These are phyloP conservation scores for Pterostichus madidus DNA, from an alignment of 2,888 invertebrate genomes.

Conservation along the genomic window DNA sequence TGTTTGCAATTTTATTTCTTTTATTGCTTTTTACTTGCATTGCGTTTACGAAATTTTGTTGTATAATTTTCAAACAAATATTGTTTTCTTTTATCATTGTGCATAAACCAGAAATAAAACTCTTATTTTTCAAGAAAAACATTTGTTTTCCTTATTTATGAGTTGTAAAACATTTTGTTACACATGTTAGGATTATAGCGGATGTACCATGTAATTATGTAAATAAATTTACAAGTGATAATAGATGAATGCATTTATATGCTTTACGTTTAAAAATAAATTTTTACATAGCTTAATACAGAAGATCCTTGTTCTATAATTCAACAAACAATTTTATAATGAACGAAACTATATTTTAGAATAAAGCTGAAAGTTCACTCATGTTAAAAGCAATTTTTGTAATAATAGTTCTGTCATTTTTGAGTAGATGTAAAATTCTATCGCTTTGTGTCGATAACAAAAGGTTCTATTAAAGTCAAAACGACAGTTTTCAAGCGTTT, in stretches of 20 bases:
- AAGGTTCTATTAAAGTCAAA: constrained; percentile 31
- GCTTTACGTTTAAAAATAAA: constrained; percentile 16
- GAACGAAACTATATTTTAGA: no score
- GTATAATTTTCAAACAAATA: not conserved
- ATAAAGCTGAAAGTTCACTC: not conserved
- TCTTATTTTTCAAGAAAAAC: not conserved
- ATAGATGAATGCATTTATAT: constrained; percentile 30
- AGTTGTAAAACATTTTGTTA: constrained; percentile 10
- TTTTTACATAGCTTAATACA: constrained; percentile 10
- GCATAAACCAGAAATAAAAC: no score
- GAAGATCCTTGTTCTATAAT: not conserved
- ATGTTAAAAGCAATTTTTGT: not conserved
- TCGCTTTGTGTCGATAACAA: constrained; percentile 21
- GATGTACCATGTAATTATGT: constrained; percentile 36
- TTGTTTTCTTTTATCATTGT: constrained; percentile 1
- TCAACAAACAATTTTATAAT: not conserved
- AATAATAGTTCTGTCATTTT: constrained; percentile 15
- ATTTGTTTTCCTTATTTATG: constrained; percentile 35
- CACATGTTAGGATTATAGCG: constrained; percentile 33
- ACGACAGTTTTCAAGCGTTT: constrained; percentile 32
- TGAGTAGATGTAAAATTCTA: constrained; percentile 6
- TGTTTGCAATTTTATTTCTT: not conserved
- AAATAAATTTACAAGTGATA: constrained; percentile 39
- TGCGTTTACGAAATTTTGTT: not conserved
- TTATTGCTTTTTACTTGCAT: not conserved